These are phyloP conservation scores for Julus scandinavius DNA, from an alignment of 2,888 invertebrate genomes.

Conservation along the genomic window DNA sequence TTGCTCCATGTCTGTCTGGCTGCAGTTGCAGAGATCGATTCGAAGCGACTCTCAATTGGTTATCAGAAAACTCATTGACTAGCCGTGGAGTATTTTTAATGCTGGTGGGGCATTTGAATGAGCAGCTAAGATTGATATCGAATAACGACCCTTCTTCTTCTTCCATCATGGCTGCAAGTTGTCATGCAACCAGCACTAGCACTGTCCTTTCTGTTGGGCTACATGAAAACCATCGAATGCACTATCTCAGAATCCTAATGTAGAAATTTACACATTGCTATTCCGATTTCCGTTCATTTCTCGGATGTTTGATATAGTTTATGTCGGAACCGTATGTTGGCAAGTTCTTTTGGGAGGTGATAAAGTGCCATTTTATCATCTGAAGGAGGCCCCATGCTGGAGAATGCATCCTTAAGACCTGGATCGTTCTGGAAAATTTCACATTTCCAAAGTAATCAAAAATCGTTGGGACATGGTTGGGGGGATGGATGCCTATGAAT, in stretches of 20 bases:
- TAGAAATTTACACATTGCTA: neutral
- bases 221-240: no score
- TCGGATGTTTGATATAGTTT: neutral
- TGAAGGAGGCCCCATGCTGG: neutral
- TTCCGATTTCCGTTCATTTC: neutral
- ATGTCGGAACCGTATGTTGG: neutral
- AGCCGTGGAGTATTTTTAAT: neutral
- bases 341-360: neutral
- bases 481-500: no score
- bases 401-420: no score
- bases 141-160: no score
- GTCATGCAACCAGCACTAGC: neutral
- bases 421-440: no score
- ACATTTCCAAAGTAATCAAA: no score
- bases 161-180: no score
- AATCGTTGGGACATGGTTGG: no score
- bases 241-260: neutral
- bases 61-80: neutral
- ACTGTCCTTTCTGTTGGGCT: no score
- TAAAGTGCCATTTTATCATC: neutral
- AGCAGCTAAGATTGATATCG: no score
- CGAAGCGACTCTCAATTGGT: neutral
- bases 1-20: neutral
- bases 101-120: neutral
- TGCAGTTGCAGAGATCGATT: neutral